Evolutionary conservation across 2,797 vertebrate species (phyloP), one percentile per base, ranked within the genome.

Genomic region (Anguilla pacifica): DNA sequence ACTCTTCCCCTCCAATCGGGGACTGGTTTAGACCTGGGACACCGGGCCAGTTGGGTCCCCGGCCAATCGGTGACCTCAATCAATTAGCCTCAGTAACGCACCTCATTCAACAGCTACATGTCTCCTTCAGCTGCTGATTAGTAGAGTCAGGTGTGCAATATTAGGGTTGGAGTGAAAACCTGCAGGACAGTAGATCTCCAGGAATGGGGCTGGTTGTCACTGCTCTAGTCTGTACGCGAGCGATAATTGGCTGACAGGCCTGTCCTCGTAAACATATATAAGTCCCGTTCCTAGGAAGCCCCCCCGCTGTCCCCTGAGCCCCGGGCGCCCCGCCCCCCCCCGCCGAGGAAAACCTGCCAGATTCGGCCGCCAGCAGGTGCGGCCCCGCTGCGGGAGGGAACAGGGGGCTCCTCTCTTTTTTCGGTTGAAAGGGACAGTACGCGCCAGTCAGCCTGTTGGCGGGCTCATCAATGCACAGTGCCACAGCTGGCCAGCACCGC

Each of bases 361-460:
- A 31, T 59, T 88, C 2, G n/a, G 49, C 49, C 81, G 67, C 31
- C 15, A 89, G 91, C 93, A 93, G 92, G 91, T 95, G 93, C 91
- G 82, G 35, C 43, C 2, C 35, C 77, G 19, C 35, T 10, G 74
- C 11, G 35, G 6, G n/a, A 5, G 6, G 25, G 28, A 9, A 70
- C 67, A n/a, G 51, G 7, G 67, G 28, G 6, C 67, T 28, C 11
- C 11, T 28, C 67, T n/a, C n/a, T 70, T 53, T 53, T 7, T 53
- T 53, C 51, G 51, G 51, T 0, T 1, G 51, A 11, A 53, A 53
- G 51, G 51, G 51, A 53, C 51, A 53, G 51, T 53, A 1, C 51
- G 7, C 10, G 11, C 51, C 51, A 11, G 51, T 53, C 51, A 11
- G 7, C 6, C 7, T 53, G 6, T 53, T 1, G 51, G 51, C 51